Evolutionary conservation across 2,113 vertebrate species (phyloP).

Genomic region (Herpetotheres cachinnans): DNA sequence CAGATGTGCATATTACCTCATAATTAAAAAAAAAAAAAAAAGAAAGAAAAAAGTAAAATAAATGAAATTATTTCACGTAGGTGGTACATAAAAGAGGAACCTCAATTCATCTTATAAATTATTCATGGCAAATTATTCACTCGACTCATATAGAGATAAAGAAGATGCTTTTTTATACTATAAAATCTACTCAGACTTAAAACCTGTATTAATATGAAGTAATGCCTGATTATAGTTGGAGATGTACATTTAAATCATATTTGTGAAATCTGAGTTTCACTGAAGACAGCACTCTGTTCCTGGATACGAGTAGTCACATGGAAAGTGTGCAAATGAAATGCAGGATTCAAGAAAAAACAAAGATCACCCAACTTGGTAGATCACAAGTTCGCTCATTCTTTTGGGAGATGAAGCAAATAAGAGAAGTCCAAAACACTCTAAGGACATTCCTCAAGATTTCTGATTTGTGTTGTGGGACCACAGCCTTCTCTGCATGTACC

Average conservation of each 20-base stretch:
- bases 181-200: conserved; percentile 25
- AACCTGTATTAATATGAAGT: conserved; percentile 2
- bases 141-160: conserved; percentile 33
- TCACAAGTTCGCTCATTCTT: not conserved
- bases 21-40: not conserved
- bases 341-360: not conserved
- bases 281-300: not conserved
- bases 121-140: conserved; percentile 45
- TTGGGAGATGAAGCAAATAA: not conserved
- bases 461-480: not conserved
- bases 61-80: conserved; percentile 33
- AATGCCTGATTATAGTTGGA: not conserved
- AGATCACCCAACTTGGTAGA: not conserved
- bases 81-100: conserved; percentile 24
- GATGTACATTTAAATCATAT: conserved; percentile 3
- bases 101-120: conserved; percentile 41
- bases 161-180: not conserved
- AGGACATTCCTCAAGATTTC: not conserved
- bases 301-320: not conserved
- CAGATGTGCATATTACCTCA: not conserved
- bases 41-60: not conserved
- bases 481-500: not conserved
- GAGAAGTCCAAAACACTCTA: not conserved
- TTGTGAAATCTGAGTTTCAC: not conserved
- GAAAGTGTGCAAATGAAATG: not conserved